A percentile compares a stretch with the other conserved stretches of the same genome.
phyloP scores from a whole-genome alignment of 2,888 invertebrate species.

The Agrochola litura region DNA sequence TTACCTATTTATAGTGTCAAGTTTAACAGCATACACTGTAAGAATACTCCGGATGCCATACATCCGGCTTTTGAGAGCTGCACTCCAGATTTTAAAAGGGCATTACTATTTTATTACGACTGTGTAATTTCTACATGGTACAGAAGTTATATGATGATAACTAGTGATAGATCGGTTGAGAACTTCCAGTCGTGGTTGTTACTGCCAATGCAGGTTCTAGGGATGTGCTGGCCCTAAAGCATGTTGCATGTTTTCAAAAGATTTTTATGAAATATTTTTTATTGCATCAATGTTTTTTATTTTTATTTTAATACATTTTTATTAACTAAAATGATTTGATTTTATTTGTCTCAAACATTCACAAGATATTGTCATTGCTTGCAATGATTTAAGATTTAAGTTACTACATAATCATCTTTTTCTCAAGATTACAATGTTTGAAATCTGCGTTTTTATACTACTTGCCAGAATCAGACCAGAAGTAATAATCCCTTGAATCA shows the following conservation, averaged over 20 bases:
- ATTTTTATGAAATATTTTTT: conserved; percentile 4
- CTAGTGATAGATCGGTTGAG: conserved; percentile 77
- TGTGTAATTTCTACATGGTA: conserved; percentile 81
- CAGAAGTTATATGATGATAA: conserved; percentile 74
- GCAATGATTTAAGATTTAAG: not conserved
- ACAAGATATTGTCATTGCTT: not conserved
- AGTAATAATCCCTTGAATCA: conserved; percentile 39
- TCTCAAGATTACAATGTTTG: not conserved
- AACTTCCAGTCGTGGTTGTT: conserved; percentile 82
- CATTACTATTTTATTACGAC: conserved; percentile 80
- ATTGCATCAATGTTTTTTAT: conserved; percentile 16
- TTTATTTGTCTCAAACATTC: not conserved
- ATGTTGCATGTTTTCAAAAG: conserved; percentile 56
- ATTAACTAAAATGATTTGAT: conserved; percentile 13
- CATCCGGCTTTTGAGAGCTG: conserved; percentile 83
- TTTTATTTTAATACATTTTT: conserved; percentile 45
- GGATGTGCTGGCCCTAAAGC: conserved; percentile 82
- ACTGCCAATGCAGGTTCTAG: conserved; percentile 77
- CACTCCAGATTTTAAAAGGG: conserved; percentile 74
- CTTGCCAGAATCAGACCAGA: not conserved
- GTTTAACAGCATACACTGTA: conserved; percentile 79
- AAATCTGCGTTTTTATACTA: not conserved
- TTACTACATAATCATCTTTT: not conserved
- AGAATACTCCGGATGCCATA: conserved; percentile 76
- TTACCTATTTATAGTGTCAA: conserved; percentile 80